Evolutionary conservation across 2,113 vertebrate species (phyloP).

Genomic region (Micromys minutus): DNA sequence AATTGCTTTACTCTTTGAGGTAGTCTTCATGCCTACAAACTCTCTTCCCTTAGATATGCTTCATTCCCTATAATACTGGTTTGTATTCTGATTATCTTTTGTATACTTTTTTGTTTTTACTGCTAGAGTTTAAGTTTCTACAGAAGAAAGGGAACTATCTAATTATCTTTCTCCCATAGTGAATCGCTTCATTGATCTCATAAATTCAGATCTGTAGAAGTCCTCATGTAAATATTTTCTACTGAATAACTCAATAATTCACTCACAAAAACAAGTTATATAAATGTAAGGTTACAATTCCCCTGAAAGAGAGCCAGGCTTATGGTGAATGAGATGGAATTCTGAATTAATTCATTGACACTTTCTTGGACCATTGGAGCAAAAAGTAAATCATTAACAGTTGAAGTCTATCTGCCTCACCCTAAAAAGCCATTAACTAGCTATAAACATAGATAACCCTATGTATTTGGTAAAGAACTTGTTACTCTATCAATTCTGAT

Average conservation of each 20-base stretch:
- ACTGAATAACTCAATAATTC: neutral
- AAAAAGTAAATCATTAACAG: neutral
- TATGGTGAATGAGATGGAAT: neutral
- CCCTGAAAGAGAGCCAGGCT: neutral
- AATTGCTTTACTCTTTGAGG: neutral
- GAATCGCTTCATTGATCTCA: neutral
- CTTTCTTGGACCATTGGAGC: neutral
- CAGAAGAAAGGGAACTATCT: neutral
- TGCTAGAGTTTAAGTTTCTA: neutral
- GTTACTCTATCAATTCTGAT: neutral
- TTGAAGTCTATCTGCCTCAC: slow-evolving; percentile 6
- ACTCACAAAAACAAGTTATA: neutral
- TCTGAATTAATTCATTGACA: slow-evolving; percentile 10
- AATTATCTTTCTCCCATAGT: neutral
- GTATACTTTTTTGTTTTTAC: neutral
- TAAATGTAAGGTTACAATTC: neutral
- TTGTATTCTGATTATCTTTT: neutral
- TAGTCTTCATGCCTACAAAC: neutral
- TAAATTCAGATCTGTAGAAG: neutral
- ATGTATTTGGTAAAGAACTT: neutral
- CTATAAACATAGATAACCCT: neutral
- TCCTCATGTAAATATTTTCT: neutral
- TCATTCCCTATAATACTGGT: neutral
- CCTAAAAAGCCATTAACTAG: neutral
- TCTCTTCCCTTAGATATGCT: neutral